These are phyloP conservation scores for Hycleus phaleratus DNA, from an alignment of 1,140 invertebrate genomes.

Conservation along the genomic window DNA sequence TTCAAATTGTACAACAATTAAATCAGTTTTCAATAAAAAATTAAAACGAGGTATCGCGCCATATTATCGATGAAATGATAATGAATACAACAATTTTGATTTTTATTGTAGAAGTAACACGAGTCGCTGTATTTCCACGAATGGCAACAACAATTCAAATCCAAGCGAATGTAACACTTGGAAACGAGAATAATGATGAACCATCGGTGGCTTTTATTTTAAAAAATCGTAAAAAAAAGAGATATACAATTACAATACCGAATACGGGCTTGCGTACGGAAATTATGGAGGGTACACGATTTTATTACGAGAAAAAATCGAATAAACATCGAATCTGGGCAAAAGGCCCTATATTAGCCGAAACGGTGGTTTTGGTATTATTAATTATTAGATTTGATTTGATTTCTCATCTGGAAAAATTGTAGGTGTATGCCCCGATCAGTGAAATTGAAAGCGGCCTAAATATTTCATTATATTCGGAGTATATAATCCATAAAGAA, in stretches of 20 bases:
- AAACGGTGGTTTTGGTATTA: constrained; percentile 52
- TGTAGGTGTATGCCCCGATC: constrained; percentile 8
- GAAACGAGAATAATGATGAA: constrained; percentile 11
- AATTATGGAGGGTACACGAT: constrained; percentile 47
- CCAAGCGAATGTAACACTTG: constrained; percentile 25
- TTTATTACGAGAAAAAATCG: constrained; percentile 45
- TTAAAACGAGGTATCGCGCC: constrained; percentile 44
- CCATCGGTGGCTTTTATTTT: constrained; percentile 38
- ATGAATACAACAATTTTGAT: not conserved
- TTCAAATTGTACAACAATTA: constrained; percentile 49
- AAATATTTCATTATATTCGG: constrained; percentile 32
- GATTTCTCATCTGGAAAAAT: not conserved
- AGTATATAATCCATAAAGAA: constrained; percentile 38
- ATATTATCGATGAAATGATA: not conserved
- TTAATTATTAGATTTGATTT: not conserved
- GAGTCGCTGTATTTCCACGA: constrained; percentile 44
- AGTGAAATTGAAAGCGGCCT: constrained; percentile 25
- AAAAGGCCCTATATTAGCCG: constrained; percentile 49
- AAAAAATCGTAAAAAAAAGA: constrained; percentile 38
- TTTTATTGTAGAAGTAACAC: constrained; percentile 43
- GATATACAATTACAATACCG: constrained; percentile 34
- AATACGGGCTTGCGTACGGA: constrained; percentile 30
- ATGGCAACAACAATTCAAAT: constrained; percentile 31
- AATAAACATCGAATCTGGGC: constrained; percentile 46
- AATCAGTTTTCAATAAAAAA: constrained; percentile 42